phyloP scores from a whole-genome alignment of 2,113 vertebrate species.

The Mesitornis unicolor region DNA sequence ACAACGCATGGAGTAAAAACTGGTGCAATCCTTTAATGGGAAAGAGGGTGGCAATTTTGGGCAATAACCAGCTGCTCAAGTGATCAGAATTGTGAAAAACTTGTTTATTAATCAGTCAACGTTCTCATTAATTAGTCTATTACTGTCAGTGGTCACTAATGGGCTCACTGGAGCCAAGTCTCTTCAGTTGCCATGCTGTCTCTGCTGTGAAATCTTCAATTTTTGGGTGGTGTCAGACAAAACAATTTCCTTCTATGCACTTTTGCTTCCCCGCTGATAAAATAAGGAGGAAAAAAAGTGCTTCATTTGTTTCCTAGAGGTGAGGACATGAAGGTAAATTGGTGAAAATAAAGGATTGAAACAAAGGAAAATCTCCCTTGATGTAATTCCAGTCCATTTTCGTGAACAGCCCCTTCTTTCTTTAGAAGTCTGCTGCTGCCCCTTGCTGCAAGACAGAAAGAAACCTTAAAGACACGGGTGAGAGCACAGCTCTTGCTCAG shows the following conservation, averaged over 20 bases:
- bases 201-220: background rate
- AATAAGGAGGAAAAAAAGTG: background rate
- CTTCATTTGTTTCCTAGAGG: background rate
- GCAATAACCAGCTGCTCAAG: background rate
- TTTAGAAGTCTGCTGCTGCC: background rate
- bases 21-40: background rate
- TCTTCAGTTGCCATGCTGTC: background rate
- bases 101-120: background rate
- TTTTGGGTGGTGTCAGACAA: background rate
- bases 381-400: background rate
- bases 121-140: too few relatives aligned
- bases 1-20: background rate
- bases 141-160: rapidly evolving
- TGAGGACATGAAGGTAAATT: background rate
- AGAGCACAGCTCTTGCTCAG: constrained; percentile 50
- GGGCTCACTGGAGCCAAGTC: background rate
- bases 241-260: background rate
- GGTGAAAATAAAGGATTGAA: background rate
- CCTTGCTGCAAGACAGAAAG: constrained; percentile 7
- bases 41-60: background rate
- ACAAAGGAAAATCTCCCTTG: background rate
- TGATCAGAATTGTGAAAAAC: background rate
- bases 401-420: background rate
- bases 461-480: background rate
- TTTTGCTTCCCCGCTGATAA: background rate